These are phyloP conservation scores for Ephydatia muelleri DNA, from an alignment of 37 sponge, comb jelly and placozoan genomes.

Conservation along the genomic window DNA sequence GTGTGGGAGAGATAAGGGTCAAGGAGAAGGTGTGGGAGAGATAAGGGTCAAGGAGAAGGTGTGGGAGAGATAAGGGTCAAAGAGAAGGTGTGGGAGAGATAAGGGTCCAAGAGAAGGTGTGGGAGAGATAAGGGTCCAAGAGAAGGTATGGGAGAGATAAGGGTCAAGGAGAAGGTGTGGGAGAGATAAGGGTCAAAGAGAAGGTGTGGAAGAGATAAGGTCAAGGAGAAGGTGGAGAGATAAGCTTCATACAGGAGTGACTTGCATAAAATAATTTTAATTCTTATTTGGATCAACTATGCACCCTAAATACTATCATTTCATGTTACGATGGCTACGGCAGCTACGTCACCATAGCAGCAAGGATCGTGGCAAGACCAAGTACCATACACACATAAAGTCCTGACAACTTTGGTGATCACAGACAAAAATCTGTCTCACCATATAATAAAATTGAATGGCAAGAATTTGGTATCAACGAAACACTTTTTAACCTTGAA, in stretches of 20 bases:
- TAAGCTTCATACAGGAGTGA: neutral
- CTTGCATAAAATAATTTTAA: neutral
- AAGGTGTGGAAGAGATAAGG: slow-evolving; percentile 35
- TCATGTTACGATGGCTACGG: no score
- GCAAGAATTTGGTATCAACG: no score
- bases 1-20: slow-evolving; percentile 17
- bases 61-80: neutral
- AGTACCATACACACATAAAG: no score
- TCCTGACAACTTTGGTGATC: no score
- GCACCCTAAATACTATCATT: no score
- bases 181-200: slow-evolving; percentile 41
- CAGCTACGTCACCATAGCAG: no score
- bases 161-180: slow-evolving; percentile 25
- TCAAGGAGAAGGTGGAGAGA: neutral
- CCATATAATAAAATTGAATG: no score
- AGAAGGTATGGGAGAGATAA: neutral
- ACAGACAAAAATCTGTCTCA: no score
- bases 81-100: slow-evolving; percentile 1
- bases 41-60: slow-evolving; percentile 23
- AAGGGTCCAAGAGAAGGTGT: slow-evolving; percentile 23
- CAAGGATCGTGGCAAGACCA: no score
- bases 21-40: neutral
- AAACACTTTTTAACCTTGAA: no score
- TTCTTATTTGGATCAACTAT: neutral
- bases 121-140: neutral